Conservation (phyloP, 2,888 invertebrate species). For the Mactromeris polynyma region DNA sequence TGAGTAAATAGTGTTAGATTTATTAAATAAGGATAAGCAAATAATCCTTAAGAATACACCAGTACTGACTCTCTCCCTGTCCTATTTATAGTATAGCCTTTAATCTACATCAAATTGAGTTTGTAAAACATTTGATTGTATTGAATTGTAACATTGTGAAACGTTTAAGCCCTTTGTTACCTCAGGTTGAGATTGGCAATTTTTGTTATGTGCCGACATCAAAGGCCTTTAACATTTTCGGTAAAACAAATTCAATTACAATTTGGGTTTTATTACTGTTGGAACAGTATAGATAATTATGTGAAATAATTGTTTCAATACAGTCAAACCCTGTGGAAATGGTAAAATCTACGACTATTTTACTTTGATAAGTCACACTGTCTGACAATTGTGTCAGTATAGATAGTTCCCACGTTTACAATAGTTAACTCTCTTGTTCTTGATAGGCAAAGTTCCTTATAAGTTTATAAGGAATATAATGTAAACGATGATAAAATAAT, state of each 20-base stretch:
- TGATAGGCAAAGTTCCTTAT: too few species aligned
- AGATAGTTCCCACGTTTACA: too few species aligned
- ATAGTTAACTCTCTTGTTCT: too few species aligned
- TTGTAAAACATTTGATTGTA: constrained; percentile 6
- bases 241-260: background rate
- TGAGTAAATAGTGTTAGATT: too few species aligned
- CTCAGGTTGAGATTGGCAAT: background rate
- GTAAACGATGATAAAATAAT: too few species aligned
- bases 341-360: background rate
- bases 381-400: too few species aligned
- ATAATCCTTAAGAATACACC: background rate
- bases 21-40: background rate
- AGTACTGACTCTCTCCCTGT: background rate
- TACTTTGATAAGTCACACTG: too few species aligned
- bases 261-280: background rate
- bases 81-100: background rate
- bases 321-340: background rate
- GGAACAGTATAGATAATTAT: background rate
- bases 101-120: background rate
- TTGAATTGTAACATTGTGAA: background rate
- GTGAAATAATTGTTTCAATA: background rate
- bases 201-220: background rate
- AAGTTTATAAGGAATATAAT: too few species aligned
- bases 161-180: background rate
- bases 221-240: background rate